phyloP scores from a whole-genome alignment of 92 coral and sea anemone genomes.

The Phenganax stokvisi region DNA sequence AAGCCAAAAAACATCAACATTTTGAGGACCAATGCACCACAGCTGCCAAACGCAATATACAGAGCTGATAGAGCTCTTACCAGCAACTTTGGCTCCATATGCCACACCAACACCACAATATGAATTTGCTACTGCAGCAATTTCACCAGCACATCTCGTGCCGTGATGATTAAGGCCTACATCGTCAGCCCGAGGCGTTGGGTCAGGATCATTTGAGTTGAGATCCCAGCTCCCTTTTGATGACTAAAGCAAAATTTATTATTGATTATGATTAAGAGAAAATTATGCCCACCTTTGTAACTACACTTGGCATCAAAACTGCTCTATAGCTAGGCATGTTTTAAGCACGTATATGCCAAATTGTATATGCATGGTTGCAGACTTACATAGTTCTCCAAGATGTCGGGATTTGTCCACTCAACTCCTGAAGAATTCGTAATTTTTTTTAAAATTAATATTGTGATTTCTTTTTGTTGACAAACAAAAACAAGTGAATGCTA shows the following conservation, averaged over 20 bases:
- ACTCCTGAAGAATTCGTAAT: constrained; percentile 53
- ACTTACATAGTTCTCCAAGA: constrained; percentile 96
- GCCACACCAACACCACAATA: constrained; percentile 99
- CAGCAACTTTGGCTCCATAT: constrained; percentile 93
- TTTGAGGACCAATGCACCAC: too few relatives aligned
- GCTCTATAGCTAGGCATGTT: too few relatives aligned
- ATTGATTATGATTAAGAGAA: too few relatives aligned
- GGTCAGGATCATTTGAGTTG: constrained; percentile 92
- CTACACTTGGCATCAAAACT: too few relatives aligned
- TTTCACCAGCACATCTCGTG: constrained; percentile 99
- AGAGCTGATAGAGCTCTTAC: constrained; percentile 23
- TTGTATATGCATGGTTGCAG: too few relatives aligned
- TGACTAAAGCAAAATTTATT: constrained; percentile 43
- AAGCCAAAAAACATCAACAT: too few relatives aligned
- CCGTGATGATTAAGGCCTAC: constrained; percentile 98
- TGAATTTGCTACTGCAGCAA: constrained; percentile 95
- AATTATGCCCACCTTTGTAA: too few relatives aligned
- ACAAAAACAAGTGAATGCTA: background rate
- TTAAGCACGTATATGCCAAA: too few relatives aligned
- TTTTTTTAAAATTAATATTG: too few relatives aligned
- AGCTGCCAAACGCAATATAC: too few relatives aligned
- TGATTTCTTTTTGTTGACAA: too few relatives aligned
- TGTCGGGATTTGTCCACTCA: constrained; percentile 99
- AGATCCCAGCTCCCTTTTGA: constrained; percentile 99
- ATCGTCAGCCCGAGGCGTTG: constrained; percentile 98